A percentile compares a stretch with the other conserved stretches of the same genome.
phyloP scores from a whole-genome alignment of 92 coral and sea anemone species.

The Zoanthus gigantus region DNA sequence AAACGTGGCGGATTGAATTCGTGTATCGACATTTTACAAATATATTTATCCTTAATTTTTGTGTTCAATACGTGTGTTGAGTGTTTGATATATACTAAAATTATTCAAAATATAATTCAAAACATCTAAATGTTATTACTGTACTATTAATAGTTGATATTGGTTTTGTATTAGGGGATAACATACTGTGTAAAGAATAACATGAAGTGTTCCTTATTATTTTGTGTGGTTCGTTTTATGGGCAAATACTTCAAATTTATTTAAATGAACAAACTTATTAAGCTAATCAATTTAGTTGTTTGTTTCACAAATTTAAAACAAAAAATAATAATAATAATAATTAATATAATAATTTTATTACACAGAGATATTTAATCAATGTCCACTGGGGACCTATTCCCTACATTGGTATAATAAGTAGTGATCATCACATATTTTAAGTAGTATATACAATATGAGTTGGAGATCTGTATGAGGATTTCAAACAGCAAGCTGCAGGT shows the following conservation, averaged over 20 bases:
- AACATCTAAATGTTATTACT: neutral
- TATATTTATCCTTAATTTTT: slow-evolving; percentile 5
- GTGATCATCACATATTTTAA: neutral
- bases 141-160: neutral
- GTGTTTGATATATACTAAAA: slow-evolving; percentile 7
- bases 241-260: slow-evolving; percentile 13
- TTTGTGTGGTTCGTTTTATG: neutral
- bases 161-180: slow-evolving; percentile 2
- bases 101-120: neutral
- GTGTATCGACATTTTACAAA: neutral
- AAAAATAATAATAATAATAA: neutral
- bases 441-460: neutral
- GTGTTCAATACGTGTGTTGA: slow-evolving; percentile 16
- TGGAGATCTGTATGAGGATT: neutral
- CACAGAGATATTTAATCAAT: neutral
- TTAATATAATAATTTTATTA: neutral
- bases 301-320: neutral
- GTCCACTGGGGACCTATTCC: neutral
- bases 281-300: neutral
- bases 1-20: neutral
- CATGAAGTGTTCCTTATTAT: neutral
- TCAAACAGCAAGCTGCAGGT: neutral
- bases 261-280: slow-evolving; percentile 3
- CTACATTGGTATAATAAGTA: neutral
- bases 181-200: slow-evolving; percentile 6